These are phyloP conservation scores for Liodrosophila aerea DNA, from an alignment of 2,888 invertebrate genomes.

Conservation along the genomic window DNA sequence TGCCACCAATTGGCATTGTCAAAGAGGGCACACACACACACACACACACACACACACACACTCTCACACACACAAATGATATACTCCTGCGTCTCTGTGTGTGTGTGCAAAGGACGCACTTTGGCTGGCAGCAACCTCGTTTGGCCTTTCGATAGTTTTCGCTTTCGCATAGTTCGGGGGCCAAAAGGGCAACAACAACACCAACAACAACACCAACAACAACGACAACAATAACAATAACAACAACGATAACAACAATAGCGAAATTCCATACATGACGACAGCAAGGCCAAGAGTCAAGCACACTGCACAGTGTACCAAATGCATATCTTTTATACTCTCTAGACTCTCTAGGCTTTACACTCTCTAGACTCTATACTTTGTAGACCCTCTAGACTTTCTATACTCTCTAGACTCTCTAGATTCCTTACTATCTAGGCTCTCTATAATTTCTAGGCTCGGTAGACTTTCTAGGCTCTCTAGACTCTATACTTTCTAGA, in stretches of 20 bases:
- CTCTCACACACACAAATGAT: background rate
- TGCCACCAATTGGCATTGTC: slow-evolving; percentile 73
- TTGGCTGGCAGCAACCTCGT: slow-evolving; percentile 38
- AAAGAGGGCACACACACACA: slow-evolving; percentile 36
- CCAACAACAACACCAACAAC: slow-evolving; percentile 9
- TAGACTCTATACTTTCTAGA: no score
- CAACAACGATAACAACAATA: slow-evolving; percentile 6
- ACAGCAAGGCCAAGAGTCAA: slow-evolving; percentile 24
- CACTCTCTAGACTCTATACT: background rate
- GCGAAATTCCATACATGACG: slow-evolving; percentile 4
- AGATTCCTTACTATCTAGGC: no score
- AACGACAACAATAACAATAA: slow-evolving; percentile 11
- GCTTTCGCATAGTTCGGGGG: slow-evolving; percentile 53
- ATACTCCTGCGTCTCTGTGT: background rate
- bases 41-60: slow-evolving; percentile 10
- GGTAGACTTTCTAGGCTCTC: no score
- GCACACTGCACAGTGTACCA: slow-evolving; percentile 28
- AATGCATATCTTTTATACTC: background rate
- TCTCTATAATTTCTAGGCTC: no score
- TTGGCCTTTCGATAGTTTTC: slow-evolving; percentile 60
- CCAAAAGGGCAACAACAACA: slow-evolving; percentile 16
- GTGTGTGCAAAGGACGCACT: slow-evolving; percentile 40
- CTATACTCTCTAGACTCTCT: no score
- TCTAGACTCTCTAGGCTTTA: background rate
- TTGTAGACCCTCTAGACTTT: no score